Conservation (phyloP, 92 coral and sea anemone species). For the Bergia sp. region DNA sequence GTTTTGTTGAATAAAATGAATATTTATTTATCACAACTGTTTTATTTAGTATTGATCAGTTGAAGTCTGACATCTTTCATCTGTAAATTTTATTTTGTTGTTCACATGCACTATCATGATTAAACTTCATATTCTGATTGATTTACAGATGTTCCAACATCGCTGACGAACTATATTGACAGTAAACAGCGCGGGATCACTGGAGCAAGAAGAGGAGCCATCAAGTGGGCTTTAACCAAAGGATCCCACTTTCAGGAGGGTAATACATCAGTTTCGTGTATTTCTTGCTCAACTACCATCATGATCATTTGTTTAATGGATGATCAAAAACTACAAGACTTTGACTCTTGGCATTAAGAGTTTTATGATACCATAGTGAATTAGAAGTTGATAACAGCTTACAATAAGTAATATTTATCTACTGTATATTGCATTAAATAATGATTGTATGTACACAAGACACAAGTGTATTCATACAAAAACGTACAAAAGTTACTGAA, state of each 20-base stretch:
- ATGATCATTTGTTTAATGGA: too few species aligned
- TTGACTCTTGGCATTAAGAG: neutral
- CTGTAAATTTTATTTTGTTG: neutral
- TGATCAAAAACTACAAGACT: neutral
- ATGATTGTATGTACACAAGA: too few species aligned
- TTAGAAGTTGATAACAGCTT: too few species aligned
- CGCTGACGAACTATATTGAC: constrained; percentile 89
- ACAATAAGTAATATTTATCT: too few species aligned
- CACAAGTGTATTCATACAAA: too few species aligned
- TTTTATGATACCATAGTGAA: too few species aligned
- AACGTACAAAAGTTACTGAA: too few species aligned
- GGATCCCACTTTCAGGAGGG: constrained; percentile 80
- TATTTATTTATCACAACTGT: too few species aligned
- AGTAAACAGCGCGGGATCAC: constrained; percentile 92
- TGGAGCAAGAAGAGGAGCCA: constrained; percentile 90
- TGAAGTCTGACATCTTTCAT: neutral
- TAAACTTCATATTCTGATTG: neutral
- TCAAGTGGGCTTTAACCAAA: constrained; percentile 90
- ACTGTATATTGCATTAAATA: too few species aligned
- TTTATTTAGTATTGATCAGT: neutral
- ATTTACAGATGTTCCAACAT: constrained; percentile 76
- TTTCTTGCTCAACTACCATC: too few species aligned
- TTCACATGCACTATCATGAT: neutral
- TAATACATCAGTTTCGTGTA: constrained; percentile 25
- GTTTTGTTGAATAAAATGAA: neutral